These are phyloP conservation scores for Nasonia longicornis DNA, from an alignment of 1,140 invertebrate genomes.

Conservation along the genomic window DNA sequence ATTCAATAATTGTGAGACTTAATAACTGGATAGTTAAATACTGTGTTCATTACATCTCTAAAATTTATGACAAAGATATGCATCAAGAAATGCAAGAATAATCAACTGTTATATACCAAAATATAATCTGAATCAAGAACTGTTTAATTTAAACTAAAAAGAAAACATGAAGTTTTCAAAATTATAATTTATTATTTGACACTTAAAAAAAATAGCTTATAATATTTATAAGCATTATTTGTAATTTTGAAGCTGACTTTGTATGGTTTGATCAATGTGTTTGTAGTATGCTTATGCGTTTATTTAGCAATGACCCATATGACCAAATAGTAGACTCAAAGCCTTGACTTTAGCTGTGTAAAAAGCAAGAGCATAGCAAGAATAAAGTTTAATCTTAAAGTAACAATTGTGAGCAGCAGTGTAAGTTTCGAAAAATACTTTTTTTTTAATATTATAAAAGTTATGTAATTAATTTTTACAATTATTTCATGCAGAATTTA, in stretches of 20 bases:
- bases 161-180: neutral
- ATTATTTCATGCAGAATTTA: neutral
- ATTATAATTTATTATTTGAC: neutral
- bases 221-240: neutral
- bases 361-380: neutral
- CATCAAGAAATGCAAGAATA: neutral
- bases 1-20: conserved; percentile 50
- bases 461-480: conserved; percentile 24
- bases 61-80: conserved; percentile 2
- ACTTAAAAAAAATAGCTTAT: neutral
- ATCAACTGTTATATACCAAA: neutral
- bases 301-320: too few species aligned
- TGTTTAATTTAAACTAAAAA: too few species aligned
- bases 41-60: conserved; percentile 44
- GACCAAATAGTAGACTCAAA: too few species aligned
- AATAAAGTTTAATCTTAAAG: neutral
- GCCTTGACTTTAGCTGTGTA: neutral
- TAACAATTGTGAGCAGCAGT: conserved; percentile 29
- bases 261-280: too few species aligned
- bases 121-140: too few species aligned
- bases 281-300: too few species aligned
- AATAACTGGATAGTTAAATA: conserved; percentile 59
- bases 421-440: conserved; percentile 32
- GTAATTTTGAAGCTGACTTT: neutral
- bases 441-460: conserved; percentile 6